Percentiles rank a stretch among this genome's conserved stretches.
Conservation (phyloP, 2,888 invertebrate species). For the Campaea margaritaria region DNA sequence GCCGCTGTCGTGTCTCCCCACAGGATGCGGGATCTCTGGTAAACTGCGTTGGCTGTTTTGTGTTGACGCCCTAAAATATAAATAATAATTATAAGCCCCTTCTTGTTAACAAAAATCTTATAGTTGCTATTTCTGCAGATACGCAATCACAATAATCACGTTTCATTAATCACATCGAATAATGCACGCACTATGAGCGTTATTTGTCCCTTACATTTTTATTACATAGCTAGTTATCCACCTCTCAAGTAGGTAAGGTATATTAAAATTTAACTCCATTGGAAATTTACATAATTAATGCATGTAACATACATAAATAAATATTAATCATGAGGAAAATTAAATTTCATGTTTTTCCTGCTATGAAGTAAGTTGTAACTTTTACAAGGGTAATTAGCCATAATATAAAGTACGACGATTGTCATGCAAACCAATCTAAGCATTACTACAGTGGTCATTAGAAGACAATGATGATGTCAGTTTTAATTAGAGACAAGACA, state of each 20-base stretch:
- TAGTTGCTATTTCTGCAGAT: no score
- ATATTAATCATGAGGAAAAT: background rate
- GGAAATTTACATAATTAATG: background rate
- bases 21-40: constrained; percentile 91
- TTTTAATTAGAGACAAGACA: constrained; percentile 27
- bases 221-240: background rate
- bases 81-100: background rate
- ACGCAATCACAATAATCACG: no score
- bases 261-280: background rate
- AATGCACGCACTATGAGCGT: no score
- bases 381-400: no score
- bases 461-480: constrained; percentile 11
- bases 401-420: background rate
- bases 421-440: background rate
- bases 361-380: background rate
- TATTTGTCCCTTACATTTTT: no score
- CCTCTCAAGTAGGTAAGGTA: background rate
- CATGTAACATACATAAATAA: background rate
- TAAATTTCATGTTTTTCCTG: background rate
- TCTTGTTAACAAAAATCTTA: no score
- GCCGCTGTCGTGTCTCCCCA: constrained; percentile 87
- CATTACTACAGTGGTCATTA: background rate
- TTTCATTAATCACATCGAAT: no score
- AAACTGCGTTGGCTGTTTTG: constrained; percentile 90
- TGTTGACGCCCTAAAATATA: constrained; percentile 73